Evolutionary conservation across 2,113 vertebrate genomes (phyloP).

Genomic region (Hypocryptadius cinnamomeus): DNA sequence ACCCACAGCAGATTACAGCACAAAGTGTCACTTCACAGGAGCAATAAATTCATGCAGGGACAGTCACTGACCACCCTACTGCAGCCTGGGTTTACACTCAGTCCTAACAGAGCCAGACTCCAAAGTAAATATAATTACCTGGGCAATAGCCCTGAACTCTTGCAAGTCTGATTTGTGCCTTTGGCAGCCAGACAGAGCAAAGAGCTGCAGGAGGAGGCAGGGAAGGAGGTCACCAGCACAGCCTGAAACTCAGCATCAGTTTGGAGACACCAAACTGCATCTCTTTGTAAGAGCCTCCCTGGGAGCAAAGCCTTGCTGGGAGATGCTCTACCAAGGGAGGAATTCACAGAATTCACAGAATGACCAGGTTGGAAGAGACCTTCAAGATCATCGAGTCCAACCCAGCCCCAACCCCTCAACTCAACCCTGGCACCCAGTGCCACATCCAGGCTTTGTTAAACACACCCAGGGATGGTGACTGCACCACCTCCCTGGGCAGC

Average conservation of each 20-base stretch:
- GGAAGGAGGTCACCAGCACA: not conserved
- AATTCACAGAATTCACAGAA: not conserved
- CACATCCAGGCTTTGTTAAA: not conserved
- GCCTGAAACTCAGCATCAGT: not conserved
- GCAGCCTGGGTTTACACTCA: not conserved
- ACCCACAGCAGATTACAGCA: not conserved
- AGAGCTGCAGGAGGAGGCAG: not conserved
- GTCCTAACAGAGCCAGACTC: not conserved
- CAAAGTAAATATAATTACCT: constrained; percentile 8
- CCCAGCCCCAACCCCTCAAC: not conserved
- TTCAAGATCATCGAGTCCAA: not conserved
- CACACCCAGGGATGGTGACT: not conserved
- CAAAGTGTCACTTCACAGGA: not conserved
- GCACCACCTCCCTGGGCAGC: no score
- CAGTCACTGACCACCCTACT: not conserved
- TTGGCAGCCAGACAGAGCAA: not conserved
- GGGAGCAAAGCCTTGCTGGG: not conserved
- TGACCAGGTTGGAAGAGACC: not conserved
- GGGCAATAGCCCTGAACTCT: not conserved
- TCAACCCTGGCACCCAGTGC: not conserved
- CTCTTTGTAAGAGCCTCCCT: not conserved
- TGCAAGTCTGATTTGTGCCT: not conserved
- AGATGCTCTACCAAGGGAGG: not conserved
- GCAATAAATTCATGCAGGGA: not conserved
- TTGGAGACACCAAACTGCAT: not conserved